These are phyloP conservation scores for Ranitomeya variabilis DNA, from an alignment of 2,113 vertebrate genomes.

Conservation along the genomic window DNA sequence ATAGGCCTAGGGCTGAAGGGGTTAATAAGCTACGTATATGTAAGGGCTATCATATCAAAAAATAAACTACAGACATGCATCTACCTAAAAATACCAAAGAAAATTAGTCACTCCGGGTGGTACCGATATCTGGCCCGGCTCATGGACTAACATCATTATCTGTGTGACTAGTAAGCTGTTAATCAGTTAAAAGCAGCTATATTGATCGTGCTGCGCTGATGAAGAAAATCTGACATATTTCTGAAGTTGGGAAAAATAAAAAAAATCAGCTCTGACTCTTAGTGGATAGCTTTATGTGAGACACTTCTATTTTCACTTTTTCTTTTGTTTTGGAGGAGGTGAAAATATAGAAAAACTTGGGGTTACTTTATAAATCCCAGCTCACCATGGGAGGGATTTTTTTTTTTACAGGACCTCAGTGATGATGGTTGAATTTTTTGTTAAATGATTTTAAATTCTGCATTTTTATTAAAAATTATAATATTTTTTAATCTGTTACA, in stretches of 20 bases:
- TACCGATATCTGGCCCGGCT: too few species aligned
- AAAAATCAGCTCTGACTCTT: not conserved
- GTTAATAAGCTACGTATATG: too few species aligned
- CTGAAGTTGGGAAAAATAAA: not conserved
- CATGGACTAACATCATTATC: constrained; percentile 45
- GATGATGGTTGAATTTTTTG: too few species aligned
- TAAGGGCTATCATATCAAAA: too few species aligned
- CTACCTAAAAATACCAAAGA: too few species aligned
- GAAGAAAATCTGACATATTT: constrained; percentile 40
- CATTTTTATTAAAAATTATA: too few species aligned
- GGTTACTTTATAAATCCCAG: not conserved
- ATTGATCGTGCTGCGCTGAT: constrained; percentile 31
- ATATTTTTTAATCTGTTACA: too few species aligned
- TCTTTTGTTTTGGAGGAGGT: not conserved
- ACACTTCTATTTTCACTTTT: not conserved
- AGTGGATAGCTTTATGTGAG: not conserved
- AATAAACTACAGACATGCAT: too few species aligned
- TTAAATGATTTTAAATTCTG: too few species aligned
- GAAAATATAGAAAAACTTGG: not conserved
- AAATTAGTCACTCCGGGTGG: too few species aligned
- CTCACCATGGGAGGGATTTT: not conserved
- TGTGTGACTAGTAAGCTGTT: constrained; percentile 41
- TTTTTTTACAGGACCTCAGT: too few species aligned
- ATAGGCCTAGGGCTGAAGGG: too few species aligned
- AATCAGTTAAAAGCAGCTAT: constrained; percentile 48